A percentile compares a stretch with the other conserved stretches of the same genome.
Conservation (phyloP, 2,888 invertebrate genomes). For the Cryptosula pallasiana region DNA sequence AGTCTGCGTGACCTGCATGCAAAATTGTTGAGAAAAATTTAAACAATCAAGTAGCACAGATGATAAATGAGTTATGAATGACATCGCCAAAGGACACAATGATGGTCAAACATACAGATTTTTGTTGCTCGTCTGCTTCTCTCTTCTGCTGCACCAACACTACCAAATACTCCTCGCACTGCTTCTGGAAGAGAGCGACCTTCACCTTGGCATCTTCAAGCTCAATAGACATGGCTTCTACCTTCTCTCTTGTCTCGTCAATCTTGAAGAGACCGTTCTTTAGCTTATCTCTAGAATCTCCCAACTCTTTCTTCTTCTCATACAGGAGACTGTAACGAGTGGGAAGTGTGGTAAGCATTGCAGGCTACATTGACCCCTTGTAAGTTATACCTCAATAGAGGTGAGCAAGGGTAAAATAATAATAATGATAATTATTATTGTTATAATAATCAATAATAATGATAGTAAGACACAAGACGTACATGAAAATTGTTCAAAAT, state of each 20-base stretch:
- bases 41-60: not conserved
- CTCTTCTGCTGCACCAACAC: constrained; percentile 73
- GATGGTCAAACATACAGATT: constrained; percentile 47
- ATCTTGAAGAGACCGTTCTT: constrained; percentile 76
- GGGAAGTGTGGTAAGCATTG: no score
- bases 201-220: constrained; percentile 68
- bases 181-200: constrained; percentile 66
- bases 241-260: constrained; percentile 75
- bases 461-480: no score
- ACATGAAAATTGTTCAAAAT: no score
- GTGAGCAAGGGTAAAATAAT: no score
- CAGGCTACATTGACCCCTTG: no score
- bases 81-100: not conserved
- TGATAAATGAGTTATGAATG: not conserved
- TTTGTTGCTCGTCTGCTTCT: constrained; percentile 76
- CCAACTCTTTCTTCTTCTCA: constrained; percentile 66
- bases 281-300: constrained; percentile 71
- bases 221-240: constrained; percentile 77
- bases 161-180: constrained; percentile 79
- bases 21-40: constrained; percentile 17
- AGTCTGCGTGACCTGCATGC: constrained; percentile 61
- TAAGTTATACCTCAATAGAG: no score
- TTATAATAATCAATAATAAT: no score
- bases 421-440: no score
- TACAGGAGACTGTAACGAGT: constrained; percentile 64